A percentile compares a stretch with the other conserved stretches of the same genome.
phyloP scores from a whole-genome alignment of 2,888 invertebrate genomes.

The Cerceris rybyensis region DNA sequence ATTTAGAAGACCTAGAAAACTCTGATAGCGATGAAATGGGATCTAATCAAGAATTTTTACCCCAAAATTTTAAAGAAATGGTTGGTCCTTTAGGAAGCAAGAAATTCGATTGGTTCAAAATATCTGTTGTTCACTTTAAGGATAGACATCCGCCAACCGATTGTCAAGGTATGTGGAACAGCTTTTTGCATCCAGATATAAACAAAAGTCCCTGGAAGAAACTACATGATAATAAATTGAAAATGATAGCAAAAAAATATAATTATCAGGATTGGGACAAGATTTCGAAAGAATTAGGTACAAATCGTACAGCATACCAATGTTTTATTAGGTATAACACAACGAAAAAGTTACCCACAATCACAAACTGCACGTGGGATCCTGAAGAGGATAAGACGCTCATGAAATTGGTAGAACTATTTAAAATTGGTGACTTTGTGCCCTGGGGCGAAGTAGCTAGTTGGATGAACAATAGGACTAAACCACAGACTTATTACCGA shows the following conservation, averaged over 20 bases:
- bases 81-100: conserved; percentile 66
- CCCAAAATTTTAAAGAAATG: conserved; percentile 62
- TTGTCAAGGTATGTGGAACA: conserved; percentile 88
- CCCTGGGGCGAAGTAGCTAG: conserved; percentile 89
- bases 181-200: conserved; percentile 87
- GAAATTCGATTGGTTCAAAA: conserved; percentile 85
- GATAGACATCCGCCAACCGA: conserved; percentile 85
- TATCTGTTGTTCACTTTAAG: conserved; percentile 82
- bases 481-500: conserved; percentile 85
- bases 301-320: conserved; percentile 86
- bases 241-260: conserved; percentile 78
- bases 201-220: conserved; percentile 84
- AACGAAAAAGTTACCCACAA: conserved; percentile 77
- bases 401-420: conserved; percentile 84
- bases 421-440: conserved; percentile 86
- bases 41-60: conserved; percentile 28
- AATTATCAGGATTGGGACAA: conserved; percentile 86
- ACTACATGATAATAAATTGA: conserved; percentile 82
- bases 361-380: conserved; percentile 84
- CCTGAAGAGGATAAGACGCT: conserved; percentile 87
- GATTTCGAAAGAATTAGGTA: conserved; percentile 84
- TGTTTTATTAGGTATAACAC: conserved; percentile 87
- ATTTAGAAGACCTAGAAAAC: background rate
- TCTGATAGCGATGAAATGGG: background rate
- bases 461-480: conserved; percentile 85